These are phyloP conservation scores for Bettongia penicillata DNA, from an alignment of 2,113 vertebrate genomes.

Conservation along the genomic window DNA sequence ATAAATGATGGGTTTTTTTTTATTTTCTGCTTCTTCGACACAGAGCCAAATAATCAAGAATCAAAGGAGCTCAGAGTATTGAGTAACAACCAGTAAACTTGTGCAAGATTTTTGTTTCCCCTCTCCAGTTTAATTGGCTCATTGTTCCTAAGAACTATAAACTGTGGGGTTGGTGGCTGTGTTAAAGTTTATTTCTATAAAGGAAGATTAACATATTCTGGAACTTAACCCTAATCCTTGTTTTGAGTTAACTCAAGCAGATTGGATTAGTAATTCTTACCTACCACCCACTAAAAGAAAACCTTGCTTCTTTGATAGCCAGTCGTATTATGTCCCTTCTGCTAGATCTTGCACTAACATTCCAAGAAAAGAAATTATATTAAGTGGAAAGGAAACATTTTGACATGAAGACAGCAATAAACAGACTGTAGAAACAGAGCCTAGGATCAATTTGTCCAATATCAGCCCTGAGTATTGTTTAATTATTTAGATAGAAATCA, in stretches of 20 bases:
- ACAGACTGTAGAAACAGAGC: constrained; percentile 64
- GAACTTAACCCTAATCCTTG: constrained; percentile 93
- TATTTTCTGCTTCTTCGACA: constrained; percentile 81
- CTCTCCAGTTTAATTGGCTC: constrained; percentile 87
- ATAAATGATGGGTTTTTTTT: constrained; percentile 76
- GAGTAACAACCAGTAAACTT: constrained; percentile 86
- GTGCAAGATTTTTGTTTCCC: constrained; percentile 80
- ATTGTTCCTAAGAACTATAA: constrained; percentile 88
- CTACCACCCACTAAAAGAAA: constrained; percentile 89
- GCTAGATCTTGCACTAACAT: constrained; percentile 80
- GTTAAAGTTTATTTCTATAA: constrained; percentile 87
- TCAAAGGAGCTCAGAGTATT: constrained; percentile 86
- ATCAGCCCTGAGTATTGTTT: constrained; percentile 54
- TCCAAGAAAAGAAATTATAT: constrained; percentile 77
- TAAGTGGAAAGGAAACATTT: constrained; percentile 79
- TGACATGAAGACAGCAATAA: constrained; percentile 67
- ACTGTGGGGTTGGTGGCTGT: constrained; percentile 82
- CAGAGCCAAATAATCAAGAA: constrained; percentile 84
- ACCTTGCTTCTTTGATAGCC: constrained; percentile 84
- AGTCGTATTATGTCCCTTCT: constrained; percentile 83
- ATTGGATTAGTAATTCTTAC: constrained; percentile 94
- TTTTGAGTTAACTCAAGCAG: constrained; percentile 93
- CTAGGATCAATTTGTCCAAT: constrained; percentile 62
- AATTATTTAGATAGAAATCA: background rate
- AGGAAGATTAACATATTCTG: constrained; percentile 91